phyloP scores from a whole-genome alignment of 2,113 vertebrate species.

The Canis aureus region DNA sequence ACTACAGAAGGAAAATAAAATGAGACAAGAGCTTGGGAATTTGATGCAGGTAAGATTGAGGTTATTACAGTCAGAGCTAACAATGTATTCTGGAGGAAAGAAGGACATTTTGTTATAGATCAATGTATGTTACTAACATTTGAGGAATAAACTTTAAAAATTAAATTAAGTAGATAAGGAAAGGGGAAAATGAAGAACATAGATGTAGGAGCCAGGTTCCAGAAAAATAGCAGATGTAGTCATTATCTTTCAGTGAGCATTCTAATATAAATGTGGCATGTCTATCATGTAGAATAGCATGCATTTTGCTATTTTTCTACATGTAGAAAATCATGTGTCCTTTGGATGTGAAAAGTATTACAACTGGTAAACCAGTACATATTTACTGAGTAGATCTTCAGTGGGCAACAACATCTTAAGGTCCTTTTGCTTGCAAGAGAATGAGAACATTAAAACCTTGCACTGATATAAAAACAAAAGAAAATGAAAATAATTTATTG shows the following conservation, averaged over 20 bases:
- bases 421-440: neutral
- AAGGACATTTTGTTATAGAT: neutral
- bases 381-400: neutral
- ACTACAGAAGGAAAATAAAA: neutral
- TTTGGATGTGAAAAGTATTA: neutral
- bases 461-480: constrained; percentile 25
- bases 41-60: neutral
- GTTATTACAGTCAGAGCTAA: constrained; percentile 13
- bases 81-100: neutral
- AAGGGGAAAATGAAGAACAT: neutral
- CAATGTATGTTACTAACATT: neutral
- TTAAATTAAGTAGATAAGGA: constrained; percentile 14
- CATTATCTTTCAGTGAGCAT: neutral
- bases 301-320: neutral
- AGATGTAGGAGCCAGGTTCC: neutral
- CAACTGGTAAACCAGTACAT: neutral
- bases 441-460: neutral
- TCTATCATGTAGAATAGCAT: neutral
- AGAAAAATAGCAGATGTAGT: neutral
- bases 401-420: neutral
- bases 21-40: neutral
- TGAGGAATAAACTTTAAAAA: neutral
- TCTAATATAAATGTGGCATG: neutral
- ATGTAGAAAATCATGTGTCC: neutral
- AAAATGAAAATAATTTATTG: neutral